These are phyloP conservation scores for Zenarchopterus dispar DNA, from an alignment of 2,797 vertebrate species.

Conservation along the genomic window DNA sequence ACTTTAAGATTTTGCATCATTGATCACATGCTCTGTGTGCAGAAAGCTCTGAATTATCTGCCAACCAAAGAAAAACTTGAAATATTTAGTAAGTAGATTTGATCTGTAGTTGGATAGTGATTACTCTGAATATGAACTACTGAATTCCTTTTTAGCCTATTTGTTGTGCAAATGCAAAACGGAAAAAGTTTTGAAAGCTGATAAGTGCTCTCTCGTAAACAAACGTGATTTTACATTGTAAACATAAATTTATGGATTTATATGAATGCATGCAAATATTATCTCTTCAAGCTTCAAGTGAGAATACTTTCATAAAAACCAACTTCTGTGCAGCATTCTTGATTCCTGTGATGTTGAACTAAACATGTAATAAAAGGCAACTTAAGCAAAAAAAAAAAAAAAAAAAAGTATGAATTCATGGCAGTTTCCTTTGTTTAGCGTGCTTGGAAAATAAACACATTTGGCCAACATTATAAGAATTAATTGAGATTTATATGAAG, in stretches of 20 bases:
- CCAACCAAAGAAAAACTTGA: too few relatives aligned
- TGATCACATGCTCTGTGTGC: too few relatives aligned
- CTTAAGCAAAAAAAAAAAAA: too few relatives aligned
- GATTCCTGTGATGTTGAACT: neutral
- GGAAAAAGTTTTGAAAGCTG: conserved; percentile 15
- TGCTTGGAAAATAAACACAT: accelerated
- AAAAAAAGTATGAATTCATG: too few relatives aligned
- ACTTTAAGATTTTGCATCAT: too few relatives aligned
- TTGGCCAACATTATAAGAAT: neutral
- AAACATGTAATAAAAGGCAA: neutral
- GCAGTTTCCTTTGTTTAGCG: too few relatives aligned
- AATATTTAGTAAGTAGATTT: too few relatives aligned
- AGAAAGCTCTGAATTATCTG: too few relatives aligned
- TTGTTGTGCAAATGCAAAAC: neutral
- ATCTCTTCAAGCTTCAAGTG: neutral
- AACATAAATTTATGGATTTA: conserved; percentile 21
- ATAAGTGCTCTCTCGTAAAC: conserved; percentile 5
- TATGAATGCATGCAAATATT: neutral
- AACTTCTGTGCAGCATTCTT: neutral
- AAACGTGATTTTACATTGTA: conserved; percentile 23
- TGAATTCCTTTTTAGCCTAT: neutral
- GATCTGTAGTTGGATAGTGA: too few relatives aligned
- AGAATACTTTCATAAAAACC: neutral
- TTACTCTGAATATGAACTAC: too few relatives aligned
- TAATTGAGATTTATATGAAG: neutral